These are phyloP conservation scores for Aplocera efformata DNA, from an alignment of 2,888 invertebrate genomes.

Conservation along the genomic window DNA sequence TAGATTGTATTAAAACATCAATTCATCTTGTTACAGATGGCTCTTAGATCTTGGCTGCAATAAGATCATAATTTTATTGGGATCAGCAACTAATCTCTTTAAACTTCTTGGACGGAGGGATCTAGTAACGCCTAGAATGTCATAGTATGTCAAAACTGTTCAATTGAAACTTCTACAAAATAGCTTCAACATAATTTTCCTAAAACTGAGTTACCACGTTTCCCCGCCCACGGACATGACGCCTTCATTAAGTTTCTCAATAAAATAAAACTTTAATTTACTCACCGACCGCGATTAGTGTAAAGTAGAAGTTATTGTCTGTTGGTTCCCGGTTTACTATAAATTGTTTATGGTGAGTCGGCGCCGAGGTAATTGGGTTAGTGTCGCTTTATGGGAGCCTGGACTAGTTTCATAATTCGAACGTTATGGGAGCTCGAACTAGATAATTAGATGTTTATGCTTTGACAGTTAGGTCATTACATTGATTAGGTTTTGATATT, in stretches of 20 bases:
- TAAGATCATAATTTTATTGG: too few species aligned
- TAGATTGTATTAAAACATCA: too few species aligned
- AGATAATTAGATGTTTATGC: neutral
- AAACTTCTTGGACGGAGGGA: too few species aligned
- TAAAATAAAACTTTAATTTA: conserved; percentile 9
- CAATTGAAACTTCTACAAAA: too few species aligned
- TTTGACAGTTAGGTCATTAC: neutral
- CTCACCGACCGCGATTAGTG: conserved; percentile 23
- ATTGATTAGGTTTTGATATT: neutral
- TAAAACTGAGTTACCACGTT: conserved; percentile 1
- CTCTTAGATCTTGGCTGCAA: too few species aligned
- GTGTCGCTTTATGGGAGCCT: neutral
- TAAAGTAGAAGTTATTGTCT: conserved; percentile 24
- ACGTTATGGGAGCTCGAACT: neutral
- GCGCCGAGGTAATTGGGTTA: conserved; percentile 1
- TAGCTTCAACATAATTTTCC: too few species aligned
- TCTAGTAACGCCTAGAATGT: too few species aligned
- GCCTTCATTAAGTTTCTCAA: conserved; percentile 16
- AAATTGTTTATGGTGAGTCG: neutral
- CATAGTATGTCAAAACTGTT: too few species aligned
- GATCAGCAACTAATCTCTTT: too few species aligned
- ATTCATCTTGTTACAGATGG: too few species aligned
- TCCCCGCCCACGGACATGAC: neutral
- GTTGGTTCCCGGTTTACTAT: conserved; percentile 7
- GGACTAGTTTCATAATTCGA: neutral